Conservation (phyloP, 2,797 vertebrate genomes). For the Pteronotus mesoamericanus region DNA sequence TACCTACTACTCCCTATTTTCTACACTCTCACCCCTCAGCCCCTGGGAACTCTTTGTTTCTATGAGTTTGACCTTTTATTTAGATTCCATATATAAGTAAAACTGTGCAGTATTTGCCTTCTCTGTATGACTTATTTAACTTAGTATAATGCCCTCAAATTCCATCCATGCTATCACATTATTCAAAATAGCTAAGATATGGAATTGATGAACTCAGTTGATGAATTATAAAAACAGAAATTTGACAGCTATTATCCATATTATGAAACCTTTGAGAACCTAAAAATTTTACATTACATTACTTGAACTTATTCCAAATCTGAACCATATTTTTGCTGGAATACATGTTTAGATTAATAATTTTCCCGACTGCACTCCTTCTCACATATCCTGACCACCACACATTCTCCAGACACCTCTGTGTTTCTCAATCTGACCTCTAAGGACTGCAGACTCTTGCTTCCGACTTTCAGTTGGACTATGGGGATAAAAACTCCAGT, state of each 20-base stretch:
- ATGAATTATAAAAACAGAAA: background rate
- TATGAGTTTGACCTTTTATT: background rate
- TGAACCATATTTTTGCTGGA: background rate
- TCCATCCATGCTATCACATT: background rate
- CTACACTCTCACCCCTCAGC: background rate
- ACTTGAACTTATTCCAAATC: background rate
- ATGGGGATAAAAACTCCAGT: background rate
- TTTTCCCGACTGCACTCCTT: background rate
- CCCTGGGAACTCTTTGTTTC: background rate
- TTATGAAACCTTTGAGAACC: background rate
- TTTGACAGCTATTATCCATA: background rate
- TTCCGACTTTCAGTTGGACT: background rate
- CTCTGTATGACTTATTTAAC: background rate
- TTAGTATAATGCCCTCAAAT: background rate
- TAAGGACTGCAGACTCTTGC: background rate
- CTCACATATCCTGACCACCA: background rate
- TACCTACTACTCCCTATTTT: background rate
- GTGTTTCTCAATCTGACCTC: background rate
- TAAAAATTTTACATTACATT: background rate
- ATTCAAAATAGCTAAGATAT: background rate
- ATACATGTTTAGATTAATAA: background rate
- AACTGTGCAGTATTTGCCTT: background rate
- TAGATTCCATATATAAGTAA: background rate
- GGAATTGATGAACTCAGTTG: background rate
- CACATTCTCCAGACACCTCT: background rate